Percentiles rank a stretch among this genome's conserved stretches.
These are phyloP conservation scores for Brachionus calyciflorus DNA, from an alignment of 1,140 invertebrate species.

Conservation along the genomic window DNA sequence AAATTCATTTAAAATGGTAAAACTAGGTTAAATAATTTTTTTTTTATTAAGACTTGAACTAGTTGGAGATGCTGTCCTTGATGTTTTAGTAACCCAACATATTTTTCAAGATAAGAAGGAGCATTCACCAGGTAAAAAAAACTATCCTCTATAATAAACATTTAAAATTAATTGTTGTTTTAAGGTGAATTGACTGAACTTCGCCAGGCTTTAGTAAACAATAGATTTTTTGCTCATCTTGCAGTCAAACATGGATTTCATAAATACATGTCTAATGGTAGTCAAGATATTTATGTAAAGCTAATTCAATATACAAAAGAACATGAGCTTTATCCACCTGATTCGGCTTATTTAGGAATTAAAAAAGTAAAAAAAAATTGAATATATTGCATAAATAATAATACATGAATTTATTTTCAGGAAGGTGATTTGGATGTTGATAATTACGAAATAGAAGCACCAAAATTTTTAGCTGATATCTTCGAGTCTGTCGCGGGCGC, in stretches of 20 bases:
- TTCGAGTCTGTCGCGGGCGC: constrained; percentile 97
- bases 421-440: background rate
- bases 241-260: constrained; percentile 94
- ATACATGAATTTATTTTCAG: background rate
- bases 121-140: constrained; percentile 69
- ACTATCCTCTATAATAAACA: background rate
- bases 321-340: constrained; percentile 1
- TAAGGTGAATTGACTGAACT: constrained; percentile 88
- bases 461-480: constrained; percentile 94
- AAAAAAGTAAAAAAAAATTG: background rate
- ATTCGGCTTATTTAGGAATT: background rate
- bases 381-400: background rate
- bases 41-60: constrained; percentile 26
- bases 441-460: constrained; percentile 88
- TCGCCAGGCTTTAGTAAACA: constrained; percentile 94
- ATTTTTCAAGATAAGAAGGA: constrained; percentile 40
- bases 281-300: background rate
- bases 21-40: too few species aligned
- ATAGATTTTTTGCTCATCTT: constrained; percentile 96
- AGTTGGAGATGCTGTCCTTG: constrained; percentile 46
- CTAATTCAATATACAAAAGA: background rate
- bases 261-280: constrained; percentile 64
- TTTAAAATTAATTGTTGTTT: too few species aligned
- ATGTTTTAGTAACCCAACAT: constrained; percentile 37
- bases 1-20: too few species aligned